phyloP scores from a whole-genome alignment of 2,888 invertebrate genomes.

The Lutraria lutraria region DNA sequence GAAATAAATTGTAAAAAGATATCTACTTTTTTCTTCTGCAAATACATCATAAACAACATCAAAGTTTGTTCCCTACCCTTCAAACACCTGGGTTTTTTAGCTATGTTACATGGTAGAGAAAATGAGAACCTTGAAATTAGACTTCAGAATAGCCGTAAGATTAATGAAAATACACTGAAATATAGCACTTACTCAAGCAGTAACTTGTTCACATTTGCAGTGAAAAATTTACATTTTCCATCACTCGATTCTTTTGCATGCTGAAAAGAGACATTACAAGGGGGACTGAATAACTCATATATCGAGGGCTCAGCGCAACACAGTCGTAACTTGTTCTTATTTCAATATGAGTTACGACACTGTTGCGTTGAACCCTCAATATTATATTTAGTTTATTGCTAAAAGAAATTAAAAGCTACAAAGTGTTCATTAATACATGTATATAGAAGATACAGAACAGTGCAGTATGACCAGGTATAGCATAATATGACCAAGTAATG shows the following conservation, averaged over 20 bases:
- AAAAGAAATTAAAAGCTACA: not conserved
- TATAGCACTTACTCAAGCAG: conserved; percentile 54
- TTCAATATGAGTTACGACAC: too few relatives aligned
- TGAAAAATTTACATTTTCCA: conserved; percentile 89
- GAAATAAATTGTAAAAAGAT: too few relatives aligned
- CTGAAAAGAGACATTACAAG: conserved; percentile 73
- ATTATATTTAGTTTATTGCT: too few relatives aligned
- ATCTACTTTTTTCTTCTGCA: too few relatives aligned
- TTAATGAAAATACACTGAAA: not conserved
- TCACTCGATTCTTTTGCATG: conserved; percentile 86
- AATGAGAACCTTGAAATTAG: not conserved
- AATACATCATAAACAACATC: too few relatives aligned
- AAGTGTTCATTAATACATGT: not conserved
- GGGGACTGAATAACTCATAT: too few relatives aligned
- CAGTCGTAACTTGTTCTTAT: too few relatives aligned
- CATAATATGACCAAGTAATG: not conserved
- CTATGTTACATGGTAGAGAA: not conserved
- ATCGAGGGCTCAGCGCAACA: too few relatives aligned
- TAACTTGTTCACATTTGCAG: conserved; percentile 88
- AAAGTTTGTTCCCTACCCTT: too few relatives aligned
- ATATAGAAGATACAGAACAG: not conserved
- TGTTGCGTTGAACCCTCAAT: too few relatives aligned
- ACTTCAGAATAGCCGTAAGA: not conserved
- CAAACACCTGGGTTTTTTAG: too few relatives aligned
- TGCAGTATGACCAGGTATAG: not conserved